Evolutionary conservation across 2,888 invertebrate genomes (phyloP).

Genomic region (Stenoptilia bipunctidactyla): DNA sequence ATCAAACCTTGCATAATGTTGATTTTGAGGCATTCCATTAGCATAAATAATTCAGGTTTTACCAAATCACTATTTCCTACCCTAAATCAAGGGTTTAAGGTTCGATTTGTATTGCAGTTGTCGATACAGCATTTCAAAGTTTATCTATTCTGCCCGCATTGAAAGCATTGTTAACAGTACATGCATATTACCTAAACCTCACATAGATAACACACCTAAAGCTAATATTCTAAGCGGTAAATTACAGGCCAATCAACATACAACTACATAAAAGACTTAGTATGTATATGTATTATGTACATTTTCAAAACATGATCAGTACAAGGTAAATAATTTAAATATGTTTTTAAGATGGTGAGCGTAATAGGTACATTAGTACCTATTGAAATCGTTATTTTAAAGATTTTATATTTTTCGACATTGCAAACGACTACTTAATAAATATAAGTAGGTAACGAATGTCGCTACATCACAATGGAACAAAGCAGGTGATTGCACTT

Average conservation of each 20-base stretch:
- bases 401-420: too few relatives aligned
- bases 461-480: too few relatives aligned
- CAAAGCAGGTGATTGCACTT: too few relatives aligned
- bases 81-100: not conserved
- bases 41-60: constrained; percentile 49
- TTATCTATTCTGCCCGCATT: constrained; percentile 41
- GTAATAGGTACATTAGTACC: too few relatives aligned
- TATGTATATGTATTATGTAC: not conserved
- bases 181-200: too few relatives aligned
- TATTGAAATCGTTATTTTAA: too few relatives aligned
- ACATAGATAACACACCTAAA: constrained; percentile 34
- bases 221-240: not conserved
- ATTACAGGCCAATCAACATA: not conserved
- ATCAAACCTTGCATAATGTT: constrained; percentile 47
- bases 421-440: too few relatives aligned
- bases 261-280: not conserved
- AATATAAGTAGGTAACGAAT: too few relatives aligned
- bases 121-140: constrained; percentile 25
- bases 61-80: not conserved
- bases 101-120: not conserved
- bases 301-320: not conserved
- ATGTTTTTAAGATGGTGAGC: too few relatives aligned
- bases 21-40: constrained; percentile 51
- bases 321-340: too few relatives aligned
- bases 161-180: constrained; percentile 42